Evolutionary conservation across 2,113 vertebrate genomes (phyloP).

Genomic region (Fulmarus glacialis): DNA sequence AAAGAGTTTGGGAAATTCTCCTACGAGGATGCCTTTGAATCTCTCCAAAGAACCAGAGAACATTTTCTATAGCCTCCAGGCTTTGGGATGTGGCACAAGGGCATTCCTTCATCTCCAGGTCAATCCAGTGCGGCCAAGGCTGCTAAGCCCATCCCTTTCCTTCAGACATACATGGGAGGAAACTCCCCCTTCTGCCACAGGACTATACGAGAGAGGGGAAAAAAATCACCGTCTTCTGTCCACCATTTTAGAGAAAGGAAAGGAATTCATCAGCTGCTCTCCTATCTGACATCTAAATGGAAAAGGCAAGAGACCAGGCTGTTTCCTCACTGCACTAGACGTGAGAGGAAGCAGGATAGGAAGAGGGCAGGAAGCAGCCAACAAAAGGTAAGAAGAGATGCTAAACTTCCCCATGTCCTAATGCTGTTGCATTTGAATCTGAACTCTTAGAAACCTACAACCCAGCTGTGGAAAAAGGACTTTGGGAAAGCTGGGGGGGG

Average conservation of each 20-base stretch:
- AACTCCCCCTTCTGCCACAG: constrained; percentile 43
- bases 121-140: neutral
- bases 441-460: neutral
- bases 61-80: neutral
- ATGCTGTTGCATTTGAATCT: neutral
- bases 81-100: neutral
- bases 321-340: neutral
- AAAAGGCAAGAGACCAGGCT: neutral
- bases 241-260: constrained; percentile 33
- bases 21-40: neutral
- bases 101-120: constrained; percentile 28
- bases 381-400: constrained; percentile 43
- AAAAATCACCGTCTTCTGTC: neutral
- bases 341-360: neutral
- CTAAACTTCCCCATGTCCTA: neutral
- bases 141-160: constrained; percentile 38
- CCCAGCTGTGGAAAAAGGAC: neutral
- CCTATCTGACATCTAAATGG: neutral
- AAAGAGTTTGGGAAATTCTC: constrained; percentile 40
- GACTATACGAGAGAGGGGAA: neutral
- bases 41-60: neutral
- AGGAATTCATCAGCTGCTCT: neutral
- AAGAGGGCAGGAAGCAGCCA: constrained; percentile 29
- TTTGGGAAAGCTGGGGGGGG: neutral
- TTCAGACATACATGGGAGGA: neutral